Conservation (phyloP, 2,888 invertebrate genomes). For the Tenthredo distinguenda region DNA sequence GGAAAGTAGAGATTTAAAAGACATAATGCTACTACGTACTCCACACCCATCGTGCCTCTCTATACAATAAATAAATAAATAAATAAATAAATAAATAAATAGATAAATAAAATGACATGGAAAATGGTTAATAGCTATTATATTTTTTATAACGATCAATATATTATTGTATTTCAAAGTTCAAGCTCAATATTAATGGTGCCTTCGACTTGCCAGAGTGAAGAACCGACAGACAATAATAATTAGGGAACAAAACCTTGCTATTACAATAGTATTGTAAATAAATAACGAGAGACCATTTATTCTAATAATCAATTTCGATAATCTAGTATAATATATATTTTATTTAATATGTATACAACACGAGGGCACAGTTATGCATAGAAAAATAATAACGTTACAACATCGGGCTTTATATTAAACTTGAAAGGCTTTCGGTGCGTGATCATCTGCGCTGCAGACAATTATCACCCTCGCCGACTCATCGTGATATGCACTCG, state of each 20-base stretch:
- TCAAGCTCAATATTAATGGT: slow-evolving; percentile 74
- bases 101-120: slow-evolving; percentile 56
- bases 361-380: slow-evolving; percentile 61
- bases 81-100: slow-evolving; percentile 49
- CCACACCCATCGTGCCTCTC: slow-evolving; percentile 72
- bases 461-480: background rate
- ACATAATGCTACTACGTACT: slow-evolving; percentile 65
- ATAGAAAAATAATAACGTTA: slow-evolving; percentile 43
- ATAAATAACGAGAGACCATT: slow-evolving; percentile 64
- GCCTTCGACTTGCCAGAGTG: slow-evolving; percentile 76
- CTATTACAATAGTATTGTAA: slow-evolving; percentile 73
- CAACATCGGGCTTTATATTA: slow-evolving; percentile 11
- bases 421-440: background rate
- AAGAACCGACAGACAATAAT: slow-evolving; percentile 70
- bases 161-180: slow-evolving; percentile 52
- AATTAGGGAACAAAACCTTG: slow-evolving; percentile 72
- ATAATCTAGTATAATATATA: slow-evolving; percentile 63
- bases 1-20: slow-evolving; percentile 41
- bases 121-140: slow-evolving; percentile 59
- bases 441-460: background rate
- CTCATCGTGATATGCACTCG: slow-evolving; percentile 6
- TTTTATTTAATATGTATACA: slow-evolving; percentile 67
- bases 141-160: slow-evolving; percentile 61
- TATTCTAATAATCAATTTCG: slow-evolving; percentile 62
- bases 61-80: slow-evolving; percentile 58